Evolutionary conservation across 2,888 invertebrate genomes (phyloP).

Genomic region (Rhodophaea formosa): DNA sequence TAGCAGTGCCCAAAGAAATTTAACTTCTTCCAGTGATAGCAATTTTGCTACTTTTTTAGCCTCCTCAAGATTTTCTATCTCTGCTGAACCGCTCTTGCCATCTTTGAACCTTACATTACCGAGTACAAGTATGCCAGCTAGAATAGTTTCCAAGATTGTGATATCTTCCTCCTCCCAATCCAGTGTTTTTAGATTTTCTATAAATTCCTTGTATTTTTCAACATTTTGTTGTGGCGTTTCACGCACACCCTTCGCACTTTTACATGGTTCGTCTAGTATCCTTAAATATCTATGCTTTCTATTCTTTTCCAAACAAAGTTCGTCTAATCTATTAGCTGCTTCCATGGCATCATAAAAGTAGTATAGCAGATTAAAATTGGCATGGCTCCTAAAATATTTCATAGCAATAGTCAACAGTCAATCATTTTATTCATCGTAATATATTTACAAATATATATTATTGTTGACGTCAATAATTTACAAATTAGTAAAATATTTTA

Average conservation of each 20-base stretch:
- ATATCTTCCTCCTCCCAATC: constrained; percentile 88
- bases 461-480: too few species aligned
- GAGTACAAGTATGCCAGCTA: constrained; percentile 88
- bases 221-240: constrained; percentile 85
- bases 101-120: constrained; percentile 91
- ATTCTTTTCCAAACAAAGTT: constrained; percentile 85
- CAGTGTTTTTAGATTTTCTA: constrained; percentile 82
- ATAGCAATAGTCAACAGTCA: not conserved
- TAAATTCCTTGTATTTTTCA: constrained; percentile 83
- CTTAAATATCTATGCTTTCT: constrained; percentile 89
- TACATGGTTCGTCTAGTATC: constrained; percentile 79
- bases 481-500: not conserved
- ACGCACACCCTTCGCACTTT: constrained; percentile 82
- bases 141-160: constrained; percentile 84
- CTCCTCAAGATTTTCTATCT: constrained; percentile 87
- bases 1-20: constrained; percentile 91
- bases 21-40: constrained; percentile 88
- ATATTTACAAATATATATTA: too few species aligned
- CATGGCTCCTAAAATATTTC: constrained; percentile 84
- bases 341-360: constrained; percentile 93
- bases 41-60: constrained; percentile 87
- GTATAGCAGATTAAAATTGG: constrained; percentile 94
- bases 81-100: constrained; percentile 83
- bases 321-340: constrained; percentile 83
- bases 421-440: too few species aligned